Evolutionary conservation across 2,888 invertebrate species (phyloP).

Genomic region (Auanema sp.): DNA sequence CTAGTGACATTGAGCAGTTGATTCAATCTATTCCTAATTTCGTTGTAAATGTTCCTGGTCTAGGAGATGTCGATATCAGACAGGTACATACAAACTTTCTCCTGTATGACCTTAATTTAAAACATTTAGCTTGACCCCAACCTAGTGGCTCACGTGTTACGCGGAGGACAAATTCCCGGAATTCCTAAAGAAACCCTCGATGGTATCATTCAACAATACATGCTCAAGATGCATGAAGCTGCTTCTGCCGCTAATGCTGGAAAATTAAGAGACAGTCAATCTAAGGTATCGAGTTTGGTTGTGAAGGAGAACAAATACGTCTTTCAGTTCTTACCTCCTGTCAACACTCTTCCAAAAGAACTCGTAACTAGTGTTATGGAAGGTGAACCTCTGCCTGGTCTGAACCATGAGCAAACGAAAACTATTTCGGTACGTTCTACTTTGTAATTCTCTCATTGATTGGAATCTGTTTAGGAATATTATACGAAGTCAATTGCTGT

Average conservation of each 20-base stretch:
- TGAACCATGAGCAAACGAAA: constrained; percentile 46
- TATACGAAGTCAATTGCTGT: constrained; percentile 32
- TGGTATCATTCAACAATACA: constrained; percentile 49
- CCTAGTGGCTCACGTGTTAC: constrained; percentile 57
- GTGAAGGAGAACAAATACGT: background rate
- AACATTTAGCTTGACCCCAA: constrained; percentile 50
- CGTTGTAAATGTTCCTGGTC: constrained; percentile 60
- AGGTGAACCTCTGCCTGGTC: constrained; percentile 47
- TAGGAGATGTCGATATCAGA: constrained; percentile 57
- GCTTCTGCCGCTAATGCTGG: constrained; percentile 45
- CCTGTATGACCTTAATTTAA: constrained; percentile 4
- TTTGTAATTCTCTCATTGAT: constrained; percentile 2
- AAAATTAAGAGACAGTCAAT: constrained; percentile 24
- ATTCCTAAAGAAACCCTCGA: constrained; percentile 59
- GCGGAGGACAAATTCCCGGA: constrained; percentile 60
- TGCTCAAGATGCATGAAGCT: constrained; percentile 52
- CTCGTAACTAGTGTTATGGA: constrained; percentile 42
- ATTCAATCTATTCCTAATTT: constrained; percentile 58
- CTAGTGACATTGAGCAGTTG: constrained; percentile 48
- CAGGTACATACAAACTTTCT: constrained; percentile 32
- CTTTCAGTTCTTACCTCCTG: constrained; percentile 40
- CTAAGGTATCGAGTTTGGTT: constrained; percentile 30
- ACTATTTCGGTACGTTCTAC: constrained; percentile 37
- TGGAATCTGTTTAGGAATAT: constrained; percentile 34
- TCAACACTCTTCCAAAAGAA: constrained; percentile 45